Evolutionary conservation across 2,888 invertebrate genomes (phyloP), one percentile per base, ranked within the genome.

Genomic region (Omphaloscelis lunosa): DNA sequence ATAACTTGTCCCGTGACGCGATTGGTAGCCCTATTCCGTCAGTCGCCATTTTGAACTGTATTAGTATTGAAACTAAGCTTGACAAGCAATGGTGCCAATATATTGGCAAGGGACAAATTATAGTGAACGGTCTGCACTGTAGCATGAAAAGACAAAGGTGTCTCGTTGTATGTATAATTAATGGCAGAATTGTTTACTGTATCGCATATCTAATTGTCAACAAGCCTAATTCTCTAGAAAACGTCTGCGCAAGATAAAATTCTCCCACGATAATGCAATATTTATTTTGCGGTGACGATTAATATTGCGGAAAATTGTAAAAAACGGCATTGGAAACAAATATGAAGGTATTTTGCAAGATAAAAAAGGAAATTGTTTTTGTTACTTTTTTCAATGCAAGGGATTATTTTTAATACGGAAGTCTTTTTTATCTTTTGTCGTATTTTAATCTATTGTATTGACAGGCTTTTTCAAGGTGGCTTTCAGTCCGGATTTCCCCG

Each of bases 201-300:
- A 20, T 58, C 45, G 27, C 20, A n/a, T 77, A 70, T 79, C 66
- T 65, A 23, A 76, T 58, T 58, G 75, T 80, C 74, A 84, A 87
- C 68, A 79, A 59, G 41, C 72, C 56, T 17, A 66, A 34, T 66
- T 63, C 68, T 56, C 39, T 27, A 74, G 61, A 68, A 73, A 58
- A 27, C 11, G 63, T 71, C 69, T 61, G 29, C 41, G 29, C 27
- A 62, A 80, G 86, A 86, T 85, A 84, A 86, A 80, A 86, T 78
- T 84, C 71, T 58, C 75, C 23, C 2, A 72, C 56, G 72, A 59
- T 75, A 67, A 72, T 53, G 80, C 39, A 76, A 84, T 75, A 61
- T 86, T 86, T 75, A 66, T 51, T 72, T 75, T 63, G 4, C 6
- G 3, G 2, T 48, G 51, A 62, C 65, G 75, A 66, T 58, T 51